Base-by-base conservation (phyloP, 2,113 vertebrate genomes). In the Promerops cafer region DNA sequence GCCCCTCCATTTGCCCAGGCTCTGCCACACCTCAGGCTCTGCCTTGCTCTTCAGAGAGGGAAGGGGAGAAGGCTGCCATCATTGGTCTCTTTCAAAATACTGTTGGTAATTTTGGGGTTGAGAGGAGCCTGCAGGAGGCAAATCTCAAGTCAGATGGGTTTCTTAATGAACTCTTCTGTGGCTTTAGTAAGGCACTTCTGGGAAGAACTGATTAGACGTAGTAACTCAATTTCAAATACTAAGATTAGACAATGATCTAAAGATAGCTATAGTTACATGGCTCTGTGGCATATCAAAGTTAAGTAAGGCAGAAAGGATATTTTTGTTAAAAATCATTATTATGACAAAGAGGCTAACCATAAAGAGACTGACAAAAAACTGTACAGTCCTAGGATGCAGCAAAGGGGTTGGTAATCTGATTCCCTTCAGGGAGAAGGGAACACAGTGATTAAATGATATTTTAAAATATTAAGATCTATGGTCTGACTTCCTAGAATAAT, bases 301-400 rank as follows among this genome's bases (percentile, higher is more conserved):
- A 95, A 95, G 74, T 49, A 96, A 94, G n/a, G 47, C 54, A 96
- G 95, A 97, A 93, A 63, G 83, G 93, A 81, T 81, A 87, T 89
- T 96, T 96, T 95, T 96, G 91, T 89, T 90, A 66, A 81, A 93
- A 94, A 89, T 93, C 89, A 81, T 83, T 96, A 90, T 93, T 94
- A 87, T 90, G 91, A 94, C 86, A 91, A 87, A 92, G 83, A 87
- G 57, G 52, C 87, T 95, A 94, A 97, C 89, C 64, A 53, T 59
- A 87, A 78, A 84, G 53, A 92, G 77, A 47, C 35, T 86, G 89
- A 78, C 47, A 60, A 82, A 96, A 85, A 45, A 21, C 86, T 87
- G 83, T 49, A 40, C 35, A 71, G 57, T 53, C n/a, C 65, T 40
- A 60, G 40, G 56, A 83, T 65, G 53, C 47, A 89, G 81, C 0